Conservation (phyloP, 2,113 vertebrate species). For the Odontesthes bonariensis region DNA sequence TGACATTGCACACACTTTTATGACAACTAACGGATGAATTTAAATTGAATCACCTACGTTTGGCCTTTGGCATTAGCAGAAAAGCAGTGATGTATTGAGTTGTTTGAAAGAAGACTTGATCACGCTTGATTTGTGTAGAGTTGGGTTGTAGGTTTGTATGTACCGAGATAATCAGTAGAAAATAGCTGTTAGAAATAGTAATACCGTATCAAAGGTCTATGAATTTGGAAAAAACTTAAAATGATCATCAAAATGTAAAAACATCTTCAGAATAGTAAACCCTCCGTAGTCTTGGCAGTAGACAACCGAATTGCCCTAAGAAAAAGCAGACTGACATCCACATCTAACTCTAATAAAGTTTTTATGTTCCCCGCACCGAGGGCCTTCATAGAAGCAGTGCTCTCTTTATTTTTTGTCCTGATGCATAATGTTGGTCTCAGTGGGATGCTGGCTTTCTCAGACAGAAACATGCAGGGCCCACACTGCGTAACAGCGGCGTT, state of each 20-base stretch:
- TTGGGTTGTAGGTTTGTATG: too few relatives aligned
- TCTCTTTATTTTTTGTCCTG: constrained; percentile 5
- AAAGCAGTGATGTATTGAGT: too few relatives aligned
- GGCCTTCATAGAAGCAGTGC: constrained; percentile 30
- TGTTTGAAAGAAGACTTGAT: too few relatives aligned
- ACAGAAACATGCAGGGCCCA: constrained; percentile 43
- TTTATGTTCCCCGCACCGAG: constrained; percentile 38
- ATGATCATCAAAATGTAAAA: neutral
- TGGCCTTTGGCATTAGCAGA: too few relatives aligned
- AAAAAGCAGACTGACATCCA: constrained; percentile 30
- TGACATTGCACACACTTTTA: too few relatives aligned
- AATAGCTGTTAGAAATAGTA: neutral
- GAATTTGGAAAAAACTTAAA: neutral
- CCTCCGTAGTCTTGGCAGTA: neutral
- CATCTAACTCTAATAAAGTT: constrained; percentile 21
- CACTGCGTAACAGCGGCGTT: constrained; percentile 44
- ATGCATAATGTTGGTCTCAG: constrained; percentile 53
- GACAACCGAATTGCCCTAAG: constrained; percentile 18
- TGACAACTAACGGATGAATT: too few relatives aligned
- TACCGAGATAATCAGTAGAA: too few relatives aligned
- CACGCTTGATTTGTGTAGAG: too few relatives aligned
- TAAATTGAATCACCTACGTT: too few relatives aligned
- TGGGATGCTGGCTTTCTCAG: constrained; percentile 51
- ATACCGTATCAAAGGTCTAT: neutral
- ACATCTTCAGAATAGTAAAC: neutral